phyloP scores from a whole-genome alignment of 2,797 vertebrate species.

The Manis crassicaudata region DNA sequence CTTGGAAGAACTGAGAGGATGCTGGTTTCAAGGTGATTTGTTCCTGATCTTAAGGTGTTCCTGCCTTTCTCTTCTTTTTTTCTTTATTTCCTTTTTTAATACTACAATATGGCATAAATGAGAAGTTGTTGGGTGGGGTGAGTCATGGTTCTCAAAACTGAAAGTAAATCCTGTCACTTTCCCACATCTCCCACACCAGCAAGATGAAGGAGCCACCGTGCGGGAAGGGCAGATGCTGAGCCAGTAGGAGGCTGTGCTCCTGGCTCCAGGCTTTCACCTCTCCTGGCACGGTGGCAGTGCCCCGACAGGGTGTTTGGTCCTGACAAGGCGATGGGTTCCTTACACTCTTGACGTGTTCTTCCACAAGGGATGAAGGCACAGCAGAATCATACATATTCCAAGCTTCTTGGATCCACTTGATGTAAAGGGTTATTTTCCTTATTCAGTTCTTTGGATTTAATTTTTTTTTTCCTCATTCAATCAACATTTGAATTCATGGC shows the following conservation, averaged over 20 bases:
- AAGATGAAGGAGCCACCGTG: background rate
- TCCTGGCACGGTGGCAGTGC: too few relatives aligned
- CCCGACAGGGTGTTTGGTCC: too few relatives aligned
- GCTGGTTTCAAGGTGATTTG: background rate
- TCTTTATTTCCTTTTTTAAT: background rate
- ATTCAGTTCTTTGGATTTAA: background rate
- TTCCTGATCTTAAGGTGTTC: background rate
- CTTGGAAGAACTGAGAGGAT: background rate
- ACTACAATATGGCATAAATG: background rate
- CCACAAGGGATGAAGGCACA: background rate
- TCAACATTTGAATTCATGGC: conserved; percentile 17
- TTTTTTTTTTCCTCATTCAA: background rate
- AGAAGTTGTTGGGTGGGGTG: background rate
- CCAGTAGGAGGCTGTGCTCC: too few relatives aligned
- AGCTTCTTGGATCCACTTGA: background rate
- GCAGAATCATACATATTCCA: background rate
- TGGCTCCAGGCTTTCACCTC: too few relatives aligned
- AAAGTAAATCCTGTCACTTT: conserved; percentile 10
- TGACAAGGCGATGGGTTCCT: too few relatives aligned
- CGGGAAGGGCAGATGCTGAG: too few relatives aligned
- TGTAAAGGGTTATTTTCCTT: background rate
- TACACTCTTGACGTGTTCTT: background rate
- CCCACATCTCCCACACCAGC: background rate
- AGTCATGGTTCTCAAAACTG: conserved; percentile 40
- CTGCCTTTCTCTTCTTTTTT: background rate